Evolutionary conservation across 2,113 vertebrate genomes (phyloP).

Genomic region (Sinocyclocheilus rhinocerous): DNA sequence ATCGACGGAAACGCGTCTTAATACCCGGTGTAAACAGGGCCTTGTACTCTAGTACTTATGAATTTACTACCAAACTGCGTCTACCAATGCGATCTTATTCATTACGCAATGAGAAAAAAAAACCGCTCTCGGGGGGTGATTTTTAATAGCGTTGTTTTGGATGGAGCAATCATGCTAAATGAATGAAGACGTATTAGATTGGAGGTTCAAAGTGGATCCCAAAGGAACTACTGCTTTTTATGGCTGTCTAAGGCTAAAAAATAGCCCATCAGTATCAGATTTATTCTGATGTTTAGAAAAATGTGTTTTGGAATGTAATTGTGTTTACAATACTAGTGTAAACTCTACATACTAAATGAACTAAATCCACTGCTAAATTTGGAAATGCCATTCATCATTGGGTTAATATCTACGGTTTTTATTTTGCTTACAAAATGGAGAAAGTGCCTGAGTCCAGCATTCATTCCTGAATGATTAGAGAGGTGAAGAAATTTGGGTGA

Average conservation of each 20-base stretch:
- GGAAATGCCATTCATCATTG: conserved; percentile 56
- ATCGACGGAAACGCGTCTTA: too few species aligned
- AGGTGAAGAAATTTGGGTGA: conserved; percentile 50
- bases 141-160: not conserved
- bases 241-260: not conserved
- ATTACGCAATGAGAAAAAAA: too few species aligned
- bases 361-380: not conserved
- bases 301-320: conserved; percentile 5
- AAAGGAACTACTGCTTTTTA: not conserved
- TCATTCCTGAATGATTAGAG: conserved; percentile 62
- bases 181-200: not conserved
- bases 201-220: not conserved
- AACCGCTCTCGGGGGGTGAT: too few species aligned
- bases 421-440: conserved; percentile 64
- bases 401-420: conserved; percentile 59
- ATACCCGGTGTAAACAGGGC: too few species aligned
- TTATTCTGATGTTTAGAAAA: not conserved
- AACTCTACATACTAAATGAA: not conserved
- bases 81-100: not conserved
- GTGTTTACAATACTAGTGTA: not conserved
- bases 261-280: not conserved
- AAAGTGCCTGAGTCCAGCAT: conserved; percentile 76
- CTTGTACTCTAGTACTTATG: not conserved
- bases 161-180: not conserved
- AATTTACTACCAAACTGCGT: not conserved